Base-by-base conservation (phyloP, 2,797 vertebrate genomes). In the Florisuga fusca region DNA sequence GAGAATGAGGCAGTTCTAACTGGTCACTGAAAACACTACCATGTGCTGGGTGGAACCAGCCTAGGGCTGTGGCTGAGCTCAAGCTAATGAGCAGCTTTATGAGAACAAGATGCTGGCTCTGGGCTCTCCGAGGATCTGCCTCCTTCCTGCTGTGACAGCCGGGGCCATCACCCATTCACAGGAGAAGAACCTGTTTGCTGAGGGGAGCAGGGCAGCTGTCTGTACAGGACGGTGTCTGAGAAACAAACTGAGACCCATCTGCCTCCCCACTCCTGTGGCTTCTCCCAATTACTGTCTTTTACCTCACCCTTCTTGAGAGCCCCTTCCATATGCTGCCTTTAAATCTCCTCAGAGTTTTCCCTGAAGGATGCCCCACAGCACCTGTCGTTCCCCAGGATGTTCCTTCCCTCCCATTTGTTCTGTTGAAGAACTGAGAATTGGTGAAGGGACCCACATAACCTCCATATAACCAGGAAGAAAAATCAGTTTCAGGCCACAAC, bases 31-130 rank as follows among this genome's bases (percentile, higher is more conserved):
- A 91, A 96, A 55, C 67, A 79, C 53, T 79, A 67, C 91, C 96
- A 96, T 95, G 93, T 96, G 94, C 93, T 91, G 95, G 94, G 96
- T 93, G 89, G 91, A 80, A 91, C 94, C 68, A 91, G 95, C 96
- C 91, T 57, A 20, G 68, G 87, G 94, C 94, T 92, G 94, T 64
- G 4, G 5, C 84, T 34, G 77, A 62, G 90, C 90, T 79, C 33
- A 10, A 61, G 74, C 90, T 74, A 46, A 63, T 86, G 84, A 93
- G 78, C 87, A 90, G 67, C 78, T 96, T 95, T 81, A 93, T 95
- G 75, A 81, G 87, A 96, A 96, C 89, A 96, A 95, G 94, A 94
- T 95, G 95, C 89, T 90, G 1, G 12, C 61, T 57, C 3, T 0
- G 46, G 68, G 46, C 82, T 94, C 64, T 69, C 84, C 0, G 1